Percentiles rank a stretch among this genome's conserved stretches.
Conservation (phyloP, 2,113 vertebrate species). For the Pseudorhombus dupliciocellatus region DNA sequence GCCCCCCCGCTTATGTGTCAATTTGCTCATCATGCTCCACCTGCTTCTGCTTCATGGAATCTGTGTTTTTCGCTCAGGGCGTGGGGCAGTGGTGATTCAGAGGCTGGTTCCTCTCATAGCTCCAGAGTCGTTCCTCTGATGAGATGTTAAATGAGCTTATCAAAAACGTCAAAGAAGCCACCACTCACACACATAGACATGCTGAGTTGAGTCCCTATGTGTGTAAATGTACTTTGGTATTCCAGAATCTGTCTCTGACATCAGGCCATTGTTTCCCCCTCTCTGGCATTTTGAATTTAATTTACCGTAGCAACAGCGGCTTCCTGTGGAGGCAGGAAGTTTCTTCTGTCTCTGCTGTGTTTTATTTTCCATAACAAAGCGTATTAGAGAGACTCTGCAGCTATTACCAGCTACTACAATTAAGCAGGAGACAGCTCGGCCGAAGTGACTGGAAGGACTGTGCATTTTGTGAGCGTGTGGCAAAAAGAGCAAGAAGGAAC, state of each 20-base stretch:
- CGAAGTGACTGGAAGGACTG: slow-evolving; percentile 34
- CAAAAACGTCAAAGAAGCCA: neutral
- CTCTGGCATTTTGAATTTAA: slow-evolving; percentile 44
- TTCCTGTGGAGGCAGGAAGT: slow-evolving; percentile 67
- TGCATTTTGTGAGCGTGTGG: neutral
- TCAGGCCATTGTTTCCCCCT: neutral
- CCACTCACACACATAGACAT: neutral
- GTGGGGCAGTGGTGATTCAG: neutral
- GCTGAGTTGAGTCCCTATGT: neutral
- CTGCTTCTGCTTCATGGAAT: neutral
- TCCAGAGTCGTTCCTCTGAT: neutral
- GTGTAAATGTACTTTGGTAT: neutral
- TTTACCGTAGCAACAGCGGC: slow-evolving; percentile 59
- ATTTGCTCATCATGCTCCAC: no score
- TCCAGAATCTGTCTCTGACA: slow-evolving; percentile 9
- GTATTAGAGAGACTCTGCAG: slow-evolving; percentile 50
- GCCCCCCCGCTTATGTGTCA: neutral
- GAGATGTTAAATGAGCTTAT: neutral
- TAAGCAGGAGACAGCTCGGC: slow-evolving; percentile 48
- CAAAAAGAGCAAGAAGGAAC: neutral
- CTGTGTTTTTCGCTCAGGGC: neutral
- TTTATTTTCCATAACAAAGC: slow-evolving; percentile 72
- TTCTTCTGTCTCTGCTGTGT: slow-evolving; percentile 61
- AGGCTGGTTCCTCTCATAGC: neutral
- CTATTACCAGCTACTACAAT: slow-evolving; percentile 57